Conservation (phyloP, 1,140 invertebrate genomes). For the Drosophila ficusphila region DNA sequence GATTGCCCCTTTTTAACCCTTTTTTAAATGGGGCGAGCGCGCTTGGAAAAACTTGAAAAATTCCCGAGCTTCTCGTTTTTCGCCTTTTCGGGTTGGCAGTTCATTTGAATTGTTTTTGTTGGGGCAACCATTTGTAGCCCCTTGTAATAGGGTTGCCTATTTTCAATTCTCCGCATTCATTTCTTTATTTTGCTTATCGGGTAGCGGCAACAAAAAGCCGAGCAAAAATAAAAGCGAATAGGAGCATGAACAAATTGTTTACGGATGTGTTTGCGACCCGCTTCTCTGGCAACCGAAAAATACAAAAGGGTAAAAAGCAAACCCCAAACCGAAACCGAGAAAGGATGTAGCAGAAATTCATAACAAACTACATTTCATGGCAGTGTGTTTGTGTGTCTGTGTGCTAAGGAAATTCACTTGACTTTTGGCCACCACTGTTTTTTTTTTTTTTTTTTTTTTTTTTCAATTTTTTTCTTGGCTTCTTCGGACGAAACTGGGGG, state of each 20-base stretch:
- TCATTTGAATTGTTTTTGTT: constrained; percentile 51
- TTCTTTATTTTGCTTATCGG: constrained; percentile 80
- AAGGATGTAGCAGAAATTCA: constrained; percentile 77
- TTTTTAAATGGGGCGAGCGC: constrained; percentile 30
- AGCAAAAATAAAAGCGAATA: constrained; percentile 49
- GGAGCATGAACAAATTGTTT: constrained; percentile 80
- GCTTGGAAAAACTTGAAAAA: constrained; percentile 30
- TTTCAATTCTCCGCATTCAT: constrained; percentile 66
- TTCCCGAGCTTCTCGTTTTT: constrained; percentile 28
- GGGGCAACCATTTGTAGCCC: constrained; percentile 18
- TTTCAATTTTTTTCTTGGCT: constrained; percentile 15
- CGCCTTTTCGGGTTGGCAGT: constrained; percentile 32
- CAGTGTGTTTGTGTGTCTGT: constrained; percentile 52
- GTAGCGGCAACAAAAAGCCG: constrained; percentile 19
- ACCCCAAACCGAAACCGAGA: constrained; percentile 46
- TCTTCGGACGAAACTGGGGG: constrained; percentile 33
- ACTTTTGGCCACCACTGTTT: constrained; percentile 74
- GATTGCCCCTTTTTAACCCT: constrained; percentile 50
- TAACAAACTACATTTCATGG: constrained; percentile 81
- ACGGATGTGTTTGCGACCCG: constrained; percentile 78
- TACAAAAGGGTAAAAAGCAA: constrained; percentile 12
- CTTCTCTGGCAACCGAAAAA: constrained; percentile 41
- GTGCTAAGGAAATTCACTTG: constrained; percentile 75
- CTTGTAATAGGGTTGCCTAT: constrained; percentile 42
- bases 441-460: constrained; percentile 29